Evolutionary conservation across 1,140 invertebrate species (phyloP).

Genomic region (Eueides isabella): DNA sequence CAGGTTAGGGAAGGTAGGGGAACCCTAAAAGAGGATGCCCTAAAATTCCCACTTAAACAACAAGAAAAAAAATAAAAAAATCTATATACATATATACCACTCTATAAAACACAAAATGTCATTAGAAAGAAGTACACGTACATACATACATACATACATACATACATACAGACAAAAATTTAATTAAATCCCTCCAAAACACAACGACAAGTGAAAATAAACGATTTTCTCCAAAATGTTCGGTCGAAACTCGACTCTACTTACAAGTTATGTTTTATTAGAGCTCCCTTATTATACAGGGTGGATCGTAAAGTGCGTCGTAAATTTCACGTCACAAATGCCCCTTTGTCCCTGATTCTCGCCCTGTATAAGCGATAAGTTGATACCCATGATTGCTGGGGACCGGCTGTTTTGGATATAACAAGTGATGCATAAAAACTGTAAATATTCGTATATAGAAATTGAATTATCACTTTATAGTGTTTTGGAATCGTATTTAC

Average conservation of each 20-base stretch:
- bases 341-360: conserved; percentile 45
- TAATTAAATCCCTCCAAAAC: conserved; percentile 6
- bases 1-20: too few species aligned
- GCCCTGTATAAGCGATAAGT: conserved; percentile 34
- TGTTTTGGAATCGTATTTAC: too few species aligned
- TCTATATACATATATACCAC: too few species aligned
- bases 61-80: too few species aligned
- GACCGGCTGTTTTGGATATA: conserved; percentile 2
- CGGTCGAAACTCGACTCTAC: conserved; percentile 15
- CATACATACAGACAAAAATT: conserved; percentile 1
- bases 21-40: too few species aligned
- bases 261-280: conserved; percentile 13
- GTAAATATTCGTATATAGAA: background rate
- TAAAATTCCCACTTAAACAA: too few species aligned
- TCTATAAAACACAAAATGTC: too few species aligned
- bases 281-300: conserved; percentile 57
- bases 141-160: conserved; percentile 8
- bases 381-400: conserved; percentile 45
- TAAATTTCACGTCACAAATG: conserved; percentile 73
- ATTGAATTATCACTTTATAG: background rate
- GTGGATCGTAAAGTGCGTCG: conserved; percentile 67
- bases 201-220: conserved; percentile 9
- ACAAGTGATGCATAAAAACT: background rate
- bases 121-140: background rate
- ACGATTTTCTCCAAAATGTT: conserved; percentile 7